Base-by-base conservation (phyloP, 2,888 invertebrate genomes). In the Melitaea athalia region DNA sequence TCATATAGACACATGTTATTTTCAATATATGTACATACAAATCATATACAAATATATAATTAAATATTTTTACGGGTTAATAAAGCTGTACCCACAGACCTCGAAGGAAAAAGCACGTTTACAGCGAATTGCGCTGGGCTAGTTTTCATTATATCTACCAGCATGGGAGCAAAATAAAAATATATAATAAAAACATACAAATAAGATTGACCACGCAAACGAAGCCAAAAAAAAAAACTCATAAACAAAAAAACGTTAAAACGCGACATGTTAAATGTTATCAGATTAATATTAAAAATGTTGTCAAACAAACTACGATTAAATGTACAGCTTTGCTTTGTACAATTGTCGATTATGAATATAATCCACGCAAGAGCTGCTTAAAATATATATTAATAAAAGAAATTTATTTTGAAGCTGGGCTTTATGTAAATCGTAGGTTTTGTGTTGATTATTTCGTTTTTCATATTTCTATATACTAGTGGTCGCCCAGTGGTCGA, bases 311-410 rank as follows among this genome's bases (percentile, higher is more conserved):
- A 49, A n/a, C 47, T 5, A 49, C 47, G n/a, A 49, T 49, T n/a
- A 49, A 49, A 5, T 49, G n/a, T 14, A 38, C 38, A 38, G 38
- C 45, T 12, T 45, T 45, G 11, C 45, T 45, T 45, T n/a, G n/a
- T 49, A 49, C n/a, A n/a, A 49, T 49, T n/a, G 47, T 49, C 47
- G 47, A 14, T 49, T n/a, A 49, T 49, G 47, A n/a, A n/a, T 14
- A n/a, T n/a, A 14, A 6, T 14, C 14, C 33, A 55, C 53, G 53
- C 33, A 33, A 55, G 31, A n/a, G 6, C 11, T 24, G 31, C 31
- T 55, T 14, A 55, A 14, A 31, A 33, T 31, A 14, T 33, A n/a
- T n/a, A n/a, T n/a, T n/a, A 53, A 53, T 24, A 5, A 53, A 17
- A 4, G 24, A 45, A 45, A 14, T 7, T 38, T 38, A 8, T 8